Conservation (phyloP, 1,140 invertebrate species). For the Lucilia sericata region DNA sequence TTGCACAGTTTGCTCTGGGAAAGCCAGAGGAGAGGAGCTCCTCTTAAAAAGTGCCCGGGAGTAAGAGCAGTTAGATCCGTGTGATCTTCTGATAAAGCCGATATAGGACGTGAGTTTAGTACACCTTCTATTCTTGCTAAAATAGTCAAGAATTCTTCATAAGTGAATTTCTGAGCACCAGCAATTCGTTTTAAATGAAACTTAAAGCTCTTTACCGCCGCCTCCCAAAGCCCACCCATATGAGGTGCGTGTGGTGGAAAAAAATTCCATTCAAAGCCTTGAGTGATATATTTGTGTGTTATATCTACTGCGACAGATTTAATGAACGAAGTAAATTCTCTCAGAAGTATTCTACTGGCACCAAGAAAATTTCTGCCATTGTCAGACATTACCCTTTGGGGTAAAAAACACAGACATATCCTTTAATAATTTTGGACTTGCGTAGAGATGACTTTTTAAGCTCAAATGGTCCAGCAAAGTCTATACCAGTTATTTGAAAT, state of each 20-base stretch:
- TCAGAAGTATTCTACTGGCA: not conserved
- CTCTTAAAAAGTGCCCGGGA: constrained; percentile 44
- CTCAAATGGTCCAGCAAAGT: not conserved
- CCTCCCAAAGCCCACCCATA: constrained; percentile 59
- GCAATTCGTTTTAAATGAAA: constrained; percentile 49
- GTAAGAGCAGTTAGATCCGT: constrained; percentile 34
- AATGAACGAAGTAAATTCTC: not conserved
- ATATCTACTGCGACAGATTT: not conserved
- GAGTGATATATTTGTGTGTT: constrained; percentile 53
- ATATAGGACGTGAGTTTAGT: constrained; percentile 48
- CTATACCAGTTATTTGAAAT: constrained; percentile 10
- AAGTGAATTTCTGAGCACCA: constrained; percentile 50
- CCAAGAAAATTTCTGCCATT: not conserved
- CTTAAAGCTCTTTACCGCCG: constrained; percentile 59
- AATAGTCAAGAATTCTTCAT: constrained; percentile 56
- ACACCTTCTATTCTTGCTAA: constrained; percentile 54
- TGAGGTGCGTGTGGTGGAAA: not conserved
- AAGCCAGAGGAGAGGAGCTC: constrained; percentile 42
- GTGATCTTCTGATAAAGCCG: constrained; percentile 38
- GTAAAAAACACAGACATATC: not conserved
- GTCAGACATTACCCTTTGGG: constrained; percentile 38
- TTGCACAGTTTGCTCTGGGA: not conserved
- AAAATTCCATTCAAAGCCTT: constrained; percentile 14
- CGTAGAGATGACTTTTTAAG: not conserved
- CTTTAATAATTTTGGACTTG: not conserved